These are phyloP conservation scores for Lobophora halterata DNA, from an alignment of 2,888 invertebrate genomes.

Conservation along the genomic window DNA sequence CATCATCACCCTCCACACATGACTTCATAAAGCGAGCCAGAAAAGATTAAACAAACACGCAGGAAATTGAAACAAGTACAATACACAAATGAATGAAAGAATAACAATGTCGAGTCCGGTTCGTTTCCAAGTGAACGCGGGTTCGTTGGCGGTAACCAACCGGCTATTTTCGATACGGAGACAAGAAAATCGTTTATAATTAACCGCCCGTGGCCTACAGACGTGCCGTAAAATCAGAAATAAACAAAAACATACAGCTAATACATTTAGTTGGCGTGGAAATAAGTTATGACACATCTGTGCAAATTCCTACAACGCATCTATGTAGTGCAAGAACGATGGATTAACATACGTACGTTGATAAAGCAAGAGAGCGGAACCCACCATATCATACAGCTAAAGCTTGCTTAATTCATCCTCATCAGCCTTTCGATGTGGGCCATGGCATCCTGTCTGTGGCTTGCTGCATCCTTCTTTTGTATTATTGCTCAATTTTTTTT, in stretches of 20 bases:
- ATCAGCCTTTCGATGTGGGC: too few species aligned
- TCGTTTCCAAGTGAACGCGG: slow-evolving; percentile 24
- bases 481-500: too few species aligned
- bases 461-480: too few species aligned
- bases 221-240: slow-evolving; percentile 26
- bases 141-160: slow-evolving; percentile 25
- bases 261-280: slow-evolving; percentile 11
- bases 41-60: slow-evolving; percentile 13
- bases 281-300: slow-evolving; percentile 19
- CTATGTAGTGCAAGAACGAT: too few species aligned
- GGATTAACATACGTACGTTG: too few species aligned
- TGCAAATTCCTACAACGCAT: neutral
- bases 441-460: too few species aligned
- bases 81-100: slow-evolving; percentile 21
- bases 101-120: slow-evolving; percentile 18
- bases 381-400: too few species aligned
- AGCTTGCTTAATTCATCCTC: too few species aligned
- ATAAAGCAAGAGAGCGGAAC: too few species aligned
- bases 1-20: slow-evolving; percentile 5
- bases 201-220: slow-evolving; percentile 54
- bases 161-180: slow-evolving; percentile 43
- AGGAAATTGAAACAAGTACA: slow-evolving; percentile 30
- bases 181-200: slow-evolving; percentile 46
- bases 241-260: slow-evolving; percentile 24
- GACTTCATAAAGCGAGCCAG: slow-evolving; percentile 11